These are phyloP conservation scores for Paradoxurus hermaphroditus DNA, from an alignment of 2,113 vertebrate genomes.

Conservation along the genomic window DNA sequence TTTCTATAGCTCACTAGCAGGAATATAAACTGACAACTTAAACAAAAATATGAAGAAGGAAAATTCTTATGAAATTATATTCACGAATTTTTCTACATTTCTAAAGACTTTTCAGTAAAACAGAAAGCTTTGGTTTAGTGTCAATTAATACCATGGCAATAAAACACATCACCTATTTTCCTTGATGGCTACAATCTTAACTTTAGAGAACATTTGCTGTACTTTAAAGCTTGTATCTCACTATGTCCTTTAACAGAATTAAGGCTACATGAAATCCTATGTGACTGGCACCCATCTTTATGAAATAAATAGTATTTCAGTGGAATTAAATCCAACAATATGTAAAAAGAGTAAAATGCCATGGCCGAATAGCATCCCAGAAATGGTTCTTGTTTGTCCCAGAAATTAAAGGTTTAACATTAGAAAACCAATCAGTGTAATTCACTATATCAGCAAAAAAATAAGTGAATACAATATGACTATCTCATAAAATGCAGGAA, in stretches of 20 bases:
- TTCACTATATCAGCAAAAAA: background rate
- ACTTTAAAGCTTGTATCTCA: background rate
- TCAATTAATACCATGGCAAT: background rate
- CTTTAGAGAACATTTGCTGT: background rate
- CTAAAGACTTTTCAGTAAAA: background rate
- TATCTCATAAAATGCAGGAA: background rate
- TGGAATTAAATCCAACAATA: conserved; percentile 18
- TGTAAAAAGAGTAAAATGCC: conserved; percentile 19
- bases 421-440: background rate
- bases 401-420: background rate
- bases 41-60: background rate
- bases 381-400: background rate
- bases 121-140: background rate
- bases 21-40: conserved; percentile 42
- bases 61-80: conserved; percentile 15
- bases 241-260: background rate
- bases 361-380: background rate
- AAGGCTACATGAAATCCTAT: background rate
- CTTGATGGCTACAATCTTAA: background rate
- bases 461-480: background rate
- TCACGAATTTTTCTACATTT: conserved; percentile 15
- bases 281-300: background rate
- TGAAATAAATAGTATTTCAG: background rate
- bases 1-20: background rate
- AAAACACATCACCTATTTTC: background rate